Conservation (phyloP, 2,888 invertebrate species). For the Malthinus flaveolus region DNA sequence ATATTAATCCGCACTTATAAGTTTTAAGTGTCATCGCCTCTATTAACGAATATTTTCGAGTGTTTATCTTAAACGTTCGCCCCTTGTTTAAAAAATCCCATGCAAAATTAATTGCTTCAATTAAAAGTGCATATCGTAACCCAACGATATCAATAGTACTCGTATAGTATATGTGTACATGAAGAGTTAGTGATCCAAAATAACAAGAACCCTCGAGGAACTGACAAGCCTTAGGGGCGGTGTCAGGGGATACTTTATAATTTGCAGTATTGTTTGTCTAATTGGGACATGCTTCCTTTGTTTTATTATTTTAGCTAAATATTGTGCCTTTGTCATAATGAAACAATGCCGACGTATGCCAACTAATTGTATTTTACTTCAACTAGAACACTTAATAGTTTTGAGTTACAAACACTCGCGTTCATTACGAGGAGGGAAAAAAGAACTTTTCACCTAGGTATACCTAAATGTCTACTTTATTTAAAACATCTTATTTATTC, state of each 20-base stretch:
- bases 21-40: too few relatives aligned
- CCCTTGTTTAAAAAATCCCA: constrained; percentile 1
- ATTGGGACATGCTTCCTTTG: constrained; percentile 44
- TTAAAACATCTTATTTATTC: constrained; percentile 1
- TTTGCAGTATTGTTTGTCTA: constrained; percentile 41
- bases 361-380: constrained; percentile 29
- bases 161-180: background rate
- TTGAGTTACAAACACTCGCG: constrained; percentile 9
- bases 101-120: constrained; percentile 27
- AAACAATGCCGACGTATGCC: constrained; percentile 36
- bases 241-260: constrained; percentile 31
- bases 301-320: constrained; percentile 47
- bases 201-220: constrained; percentile 28
- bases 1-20: too few relatives aligned
- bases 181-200: constrained; percentile 28
- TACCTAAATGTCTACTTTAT: background rate
- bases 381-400: constrained; percentile 17
- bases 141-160: constrained; percentile 22
- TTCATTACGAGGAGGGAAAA: background rate
- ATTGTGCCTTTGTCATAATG: constrained; percentile 43
- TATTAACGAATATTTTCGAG: background rate
- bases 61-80: background rate
- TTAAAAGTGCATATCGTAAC: constrained; percentile 21
- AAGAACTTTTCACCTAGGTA: background rate
- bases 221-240: constrained; percentile 31